Conservation (phyloP, 2,113 vertebrate genomes). For the Eleginops maclovinus region DNA sequence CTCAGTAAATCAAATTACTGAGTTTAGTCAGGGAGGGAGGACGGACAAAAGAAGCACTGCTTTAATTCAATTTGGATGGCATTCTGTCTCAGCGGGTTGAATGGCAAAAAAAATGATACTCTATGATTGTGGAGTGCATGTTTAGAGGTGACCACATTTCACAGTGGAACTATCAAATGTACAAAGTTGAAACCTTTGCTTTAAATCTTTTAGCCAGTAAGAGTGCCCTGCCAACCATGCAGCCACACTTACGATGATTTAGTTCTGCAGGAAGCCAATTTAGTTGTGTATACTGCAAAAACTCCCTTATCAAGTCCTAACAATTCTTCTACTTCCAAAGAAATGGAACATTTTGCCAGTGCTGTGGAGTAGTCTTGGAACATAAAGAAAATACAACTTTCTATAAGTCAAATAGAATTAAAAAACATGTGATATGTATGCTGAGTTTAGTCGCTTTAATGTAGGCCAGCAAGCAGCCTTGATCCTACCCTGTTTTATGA, state of each 20-base stretch:
- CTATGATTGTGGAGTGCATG: conserved; percentile 30
- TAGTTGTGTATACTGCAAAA: not conserved
- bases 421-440: too few relatives aligned
- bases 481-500: not conserved
- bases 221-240: conserved; percentile 5
- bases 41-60: conserved; percentile 21
- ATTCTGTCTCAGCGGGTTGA: not conserved
- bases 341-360: not conserved
- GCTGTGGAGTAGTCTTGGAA: not conserved
- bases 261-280: not conserved
- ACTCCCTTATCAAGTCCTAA: not conserved
- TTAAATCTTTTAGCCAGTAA: not conserved
- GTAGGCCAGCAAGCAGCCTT: not conserved
- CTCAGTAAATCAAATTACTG: conserved; percentile 55
- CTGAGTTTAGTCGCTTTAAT: not conserved
- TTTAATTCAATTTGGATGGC: conserved; percentile 49
- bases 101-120: not conserved
- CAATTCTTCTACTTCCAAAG: not conserved
- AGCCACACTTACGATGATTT: conserved; percentile 14
- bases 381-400: too few relatives aligned
- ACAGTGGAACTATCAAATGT: conserved; percentile 30
- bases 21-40: conserved; percentile 30
- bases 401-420: too few relatives aligned
- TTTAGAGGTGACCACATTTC: conserved; percentile 30
- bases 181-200: conserved; percentile 1